phyloP scores from a whole-genome alignment of 2,797 vertebrate genomes.

The Coranthus polyacanthus region DNA sequence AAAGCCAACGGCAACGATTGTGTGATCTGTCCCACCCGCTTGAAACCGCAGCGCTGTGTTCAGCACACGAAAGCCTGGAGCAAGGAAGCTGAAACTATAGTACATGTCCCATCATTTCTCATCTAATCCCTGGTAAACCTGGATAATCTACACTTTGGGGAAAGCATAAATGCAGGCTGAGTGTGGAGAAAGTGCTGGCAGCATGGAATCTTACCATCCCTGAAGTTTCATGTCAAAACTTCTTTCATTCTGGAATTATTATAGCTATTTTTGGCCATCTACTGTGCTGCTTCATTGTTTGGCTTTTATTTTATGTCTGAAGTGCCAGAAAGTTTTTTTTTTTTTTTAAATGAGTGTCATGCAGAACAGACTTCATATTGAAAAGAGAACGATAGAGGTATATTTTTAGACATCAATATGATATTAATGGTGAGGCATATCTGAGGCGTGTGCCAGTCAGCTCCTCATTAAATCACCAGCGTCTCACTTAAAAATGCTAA shows the following conservation, averaged over 20 bases:
- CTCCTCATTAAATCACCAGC: constrained; percentile 51
- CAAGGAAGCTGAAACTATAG: constrained; percentile 39
- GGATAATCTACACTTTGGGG: constrained; percentile 31
- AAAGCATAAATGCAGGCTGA: constrained; percentile 16
- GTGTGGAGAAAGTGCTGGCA: not conserved
- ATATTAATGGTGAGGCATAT: constrained; percentile 5
- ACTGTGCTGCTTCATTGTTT: constrained; percentile 1
- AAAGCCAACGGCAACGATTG: constrained; percentile 29
- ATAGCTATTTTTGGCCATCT: not conserved
- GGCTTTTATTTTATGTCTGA: not conserved
- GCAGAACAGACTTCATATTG: not conserved
- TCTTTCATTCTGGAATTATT: not conserved
- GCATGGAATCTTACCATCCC: constrained; percentile 1
- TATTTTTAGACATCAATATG: constrained; percentile 29
- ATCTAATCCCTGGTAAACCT: constrained; percentile 11
- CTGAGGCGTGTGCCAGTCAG: constrained; percentile 41
- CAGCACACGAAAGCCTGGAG: constrained; percentile 26
- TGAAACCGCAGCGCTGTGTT: constrained; percentile 27
- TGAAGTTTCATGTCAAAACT: not conserved
- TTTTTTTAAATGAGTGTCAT: not conserved
- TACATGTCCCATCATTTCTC: constrained; percentile 43
- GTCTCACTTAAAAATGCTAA: constrained; percentile 40
- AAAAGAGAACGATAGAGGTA: constrained; percentile 27
- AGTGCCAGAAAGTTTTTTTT: constrained; percentile 3
- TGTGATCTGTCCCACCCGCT: constrained; percentile 29